Conservation (phyloP, 1,140 invertebrate species). For the Pemphigus obesinymphae region DNA sequence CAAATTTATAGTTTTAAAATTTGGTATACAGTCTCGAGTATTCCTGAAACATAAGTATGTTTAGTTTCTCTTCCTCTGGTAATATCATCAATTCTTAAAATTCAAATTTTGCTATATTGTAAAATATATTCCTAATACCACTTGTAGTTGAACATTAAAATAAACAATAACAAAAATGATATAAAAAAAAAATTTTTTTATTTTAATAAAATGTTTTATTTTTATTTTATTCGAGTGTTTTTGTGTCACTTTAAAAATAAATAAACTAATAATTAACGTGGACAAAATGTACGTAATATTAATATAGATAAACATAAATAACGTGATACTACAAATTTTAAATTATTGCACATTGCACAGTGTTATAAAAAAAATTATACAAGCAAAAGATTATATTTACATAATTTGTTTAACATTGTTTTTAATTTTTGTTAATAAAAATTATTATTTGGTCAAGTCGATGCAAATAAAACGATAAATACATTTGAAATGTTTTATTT, state of each 20-base stretch:
- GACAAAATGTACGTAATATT: conserved; percentile 15
- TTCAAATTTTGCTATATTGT: too few relatives aligned
- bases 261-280: conserved; percentile 23
- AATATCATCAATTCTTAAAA: too few relatives aligned
- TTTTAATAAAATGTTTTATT: conserved; percentile 1
- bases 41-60: too few relatives aligned
- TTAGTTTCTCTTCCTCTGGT: too few relatives aligned
- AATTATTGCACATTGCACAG: conserved; percentile 20
- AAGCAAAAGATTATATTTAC: conserved; percentile 23
- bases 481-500: neutral
- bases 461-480: conserved; percentile 6
- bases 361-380: conserved; percentile 9
- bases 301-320: conserved; percentile 13
- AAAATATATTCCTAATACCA: too few relatives aligned
- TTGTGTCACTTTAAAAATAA: conserved; percentile 14
- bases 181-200: neutral
- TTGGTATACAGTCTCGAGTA: too few relatives aligned
- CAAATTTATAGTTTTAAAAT: too few relatives aligned
- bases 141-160: too few relatives aligned
- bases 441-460: conserved; percentile 19
- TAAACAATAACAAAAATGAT: too few relatives aligned
- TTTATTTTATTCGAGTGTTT: neutral
- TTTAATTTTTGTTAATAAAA: neutral
- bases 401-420: neutral
- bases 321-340: conserved; percentile 10